Conservation (phyloP, 2,888 invertebrate species). For the Glaucopsyche alexis region DNA sequence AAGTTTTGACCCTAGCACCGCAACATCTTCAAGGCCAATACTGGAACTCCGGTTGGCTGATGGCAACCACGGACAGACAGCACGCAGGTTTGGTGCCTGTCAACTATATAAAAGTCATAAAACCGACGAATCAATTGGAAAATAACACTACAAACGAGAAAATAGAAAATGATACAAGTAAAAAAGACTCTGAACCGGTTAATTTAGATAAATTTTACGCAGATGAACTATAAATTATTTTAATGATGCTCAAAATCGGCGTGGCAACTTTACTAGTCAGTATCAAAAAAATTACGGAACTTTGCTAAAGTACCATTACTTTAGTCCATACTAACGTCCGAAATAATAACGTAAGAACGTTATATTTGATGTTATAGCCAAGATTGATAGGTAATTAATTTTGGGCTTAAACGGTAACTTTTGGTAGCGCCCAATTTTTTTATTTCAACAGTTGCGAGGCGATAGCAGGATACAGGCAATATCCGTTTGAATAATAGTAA, state of each 20-base stretch:
- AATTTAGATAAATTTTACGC: slow-evolving; percentile 16
- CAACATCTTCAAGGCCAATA: slow-evolving; percentile 87
- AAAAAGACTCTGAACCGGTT: slow-evolving; percentile 30
- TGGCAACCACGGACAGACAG: slow-evolving; percentile 80
- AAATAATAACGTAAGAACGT: too few species aligned
- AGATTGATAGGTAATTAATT: too few species aligned
- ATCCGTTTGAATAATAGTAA: too few species aligned
- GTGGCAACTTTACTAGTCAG: slow-evolving; percentile 3
- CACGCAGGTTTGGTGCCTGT: slow-evolving; percentile 83
- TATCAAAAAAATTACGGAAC: not conserved
- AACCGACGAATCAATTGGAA: slow-evolving; percentile 43
- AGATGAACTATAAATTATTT: slow-evolving; percentile 3
- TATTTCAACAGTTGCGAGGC: too few species aligned
- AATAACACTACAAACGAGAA: slow-evolving; percentile 34
- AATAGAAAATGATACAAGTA: slow-evolving; percentile 34
- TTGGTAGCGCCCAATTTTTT: too few species aligned
- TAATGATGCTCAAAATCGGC: not conserved
- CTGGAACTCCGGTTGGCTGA: slow-evolving; percentile 85
- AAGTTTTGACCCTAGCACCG: slow-evolving; percentile 90
- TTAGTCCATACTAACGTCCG: too few species aligned
- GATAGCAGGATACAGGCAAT: too few species aligned
- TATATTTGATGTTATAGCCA: too few species aligned
- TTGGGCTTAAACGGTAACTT: too few species aligned
- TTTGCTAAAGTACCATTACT: not conserved
- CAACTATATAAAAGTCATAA: slow-evolving; percentile 76